phyloP scores from a whole-genome alignment of 2,797 vertebrate species.

The Oryzias dopingdopingensis region DNA sequence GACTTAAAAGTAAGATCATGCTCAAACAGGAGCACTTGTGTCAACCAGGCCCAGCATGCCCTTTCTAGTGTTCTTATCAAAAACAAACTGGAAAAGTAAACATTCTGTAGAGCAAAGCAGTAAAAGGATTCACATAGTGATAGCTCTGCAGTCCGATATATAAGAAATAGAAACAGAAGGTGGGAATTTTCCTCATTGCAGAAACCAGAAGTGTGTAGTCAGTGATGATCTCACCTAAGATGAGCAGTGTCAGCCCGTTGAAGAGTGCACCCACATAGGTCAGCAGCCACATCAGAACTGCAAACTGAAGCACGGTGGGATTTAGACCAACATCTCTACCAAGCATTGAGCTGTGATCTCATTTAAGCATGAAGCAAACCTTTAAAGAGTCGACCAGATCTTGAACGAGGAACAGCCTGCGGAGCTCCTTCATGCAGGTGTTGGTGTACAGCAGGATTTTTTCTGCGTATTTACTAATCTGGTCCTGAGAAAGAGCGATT shows the following conservation, averaged over 20 bases:
- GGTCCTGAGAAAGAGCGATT: constrained; percentile 94
- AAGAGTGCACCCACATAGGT: constrained; percentile 99
- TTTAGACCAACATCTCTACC: background rate
- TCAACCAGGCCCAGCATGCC: constrained; percentile 4
- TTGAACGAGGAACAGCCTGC: constrained; percentile 96
- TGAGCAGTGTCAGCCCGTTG: constrained; percentile 97
- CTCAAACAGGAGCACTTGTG: constrained; percentile 24
- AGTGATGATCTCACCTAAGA: constrained; percentile 86
- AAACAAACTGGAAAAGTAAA: constrained; percentile 48
- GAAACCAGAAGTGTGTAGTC: background rate
- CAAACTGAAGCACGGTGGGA: constrained; percentile 81
- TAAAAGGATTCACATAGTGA: background rate
- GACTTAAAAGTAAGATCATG: constrained; percentile 25
- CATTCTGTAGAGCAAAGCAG: constrained; percentile 5
- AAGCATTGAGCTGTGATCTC: background rate
- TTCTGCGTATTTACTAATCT: constrained; percentile 97
- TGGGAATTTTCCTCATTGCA: too few relatives aligned
- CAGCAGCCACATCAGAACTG: constrained; percentile 99
- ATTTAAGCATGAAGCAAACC: constrained; percentile 71
- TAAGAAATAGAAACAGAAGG: background rate
- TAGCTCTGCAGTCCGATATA: too few relatives aligned
- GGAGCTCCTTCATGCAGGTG: constrained; percentile 92
- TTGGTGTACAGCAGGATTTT: constrained; percentile 93
- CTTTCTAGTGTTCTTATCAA: constrained; percentile 37
- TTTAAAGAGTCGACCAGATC: constrained; percentile 98